A percentile compares a stretch with the other conserved stretches of the same genome.
phyloP scores from a whole-genome alignment of 2,113 vertebrate genomes.

The Gasterosteus nipponicus region DNA sequence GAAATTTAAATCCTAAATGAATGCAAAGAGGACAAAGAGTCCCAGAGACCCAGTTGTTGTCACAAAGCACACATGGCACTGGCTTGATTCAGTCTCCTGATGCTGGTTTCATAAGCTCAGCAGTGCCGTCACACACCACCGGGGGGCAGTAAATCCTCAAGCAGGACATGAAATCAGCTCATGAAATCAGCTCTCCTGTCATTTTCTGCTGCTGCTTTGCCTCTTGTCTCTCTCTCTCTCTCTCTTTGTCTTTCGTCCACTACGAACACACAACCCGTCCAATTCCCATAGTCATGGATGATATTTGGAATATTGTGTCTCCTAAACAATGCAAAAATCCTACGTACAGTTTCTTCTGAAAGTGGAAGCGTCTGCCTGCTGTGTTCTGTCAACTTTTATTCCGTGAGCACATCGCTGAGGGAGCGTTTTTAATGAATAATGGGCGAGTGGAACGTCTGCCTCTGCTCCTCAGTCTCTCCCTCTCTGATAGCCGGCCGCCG shows the following conservation, averaged over 20 bases:
- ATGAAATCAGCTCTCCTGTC: conserved; percentile 78
- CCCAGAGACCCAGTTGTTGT: background rate
- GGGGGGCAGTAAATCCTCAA: conserved; percentile 73
- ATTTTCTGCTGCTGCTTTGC: conserved; percentile 62
- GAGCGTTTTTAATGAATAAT: conserved; percentile 76
- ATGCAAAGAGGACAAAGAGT: conserved; percentile 1
- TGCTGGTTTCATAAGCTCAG: conserved; percentile 1
- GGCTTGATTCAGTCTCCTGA: conserved; percentile 17
- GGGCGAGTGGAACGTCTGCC: conserved; percentile 59
- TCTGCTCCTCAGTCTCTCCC: conserved; percentile 24
- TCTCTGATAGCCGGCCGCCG: conserved; percentile 71
- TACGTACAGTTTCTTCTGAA: conserved; percentile 25
- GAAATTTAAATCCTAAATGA: background rate
- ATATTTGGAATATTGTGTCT: conserved; percentile 44
- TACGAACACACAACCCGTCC: conserved; percentile 28
- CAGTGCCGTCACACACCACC: conserved; percentile 24
- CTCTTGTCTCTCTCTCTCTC: conserved; percentile 45
- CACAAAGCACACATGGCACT: conserved; percentile 10
- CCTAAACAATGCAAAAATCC: conserved; percentile 45
- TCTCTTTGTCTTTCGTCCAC: conserved; percentile 24
- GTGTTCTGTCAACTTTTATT: conserved; percentile 44
- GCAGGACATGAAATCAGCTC: conserved; percentile 72
- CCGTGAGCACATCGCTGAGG: conserved; percentile 39
- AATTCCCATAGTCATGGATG: conserved; percentile 52
- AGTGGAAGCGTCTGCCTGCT: conserved; percentile 24